Conservation (phyloP, 2,888 invertebrate species). For the Drosophila antonietae region DNA sequence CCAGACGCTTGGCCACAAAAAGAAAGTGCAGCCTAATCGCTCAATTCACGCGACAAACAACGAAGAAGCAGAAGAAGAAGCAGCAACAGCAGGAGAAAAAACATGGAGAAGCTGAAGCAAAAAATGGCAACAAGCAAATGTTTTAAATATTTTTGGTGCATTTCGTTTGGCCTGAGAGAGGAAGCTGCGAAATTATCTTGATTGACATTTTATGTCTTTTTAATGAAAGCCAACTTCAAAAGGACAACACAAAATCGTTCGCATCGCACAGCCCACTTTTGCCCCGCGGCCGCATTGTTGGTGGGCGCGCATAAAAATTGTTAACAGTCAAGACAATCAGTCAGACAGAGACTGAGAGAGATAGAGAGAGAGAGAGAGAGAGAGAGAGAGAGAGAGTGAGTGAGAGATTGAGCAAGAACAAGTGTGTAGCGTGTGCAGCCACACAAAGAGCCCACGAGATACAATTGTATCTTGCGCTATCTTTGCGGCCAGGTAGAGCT, state of each 20-base stretch:
- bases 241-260: conserved; percentile 51
- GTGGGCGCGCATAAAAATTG: conserved; percentile 66
- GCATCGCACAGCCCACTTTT: conserved; percentile 48
- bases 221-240: conserved; percentile 65
- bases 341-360: not conserved
- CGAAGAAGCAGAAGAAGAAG: not conserved
- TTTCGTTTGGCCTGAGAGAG: not conserved
- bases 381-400: conserved; percentile 14
- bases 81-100: not conserved
- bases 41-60: conserved; percentile 50
- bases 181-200: conserved; percentile 66
- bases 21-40: conserved; percentile 70
- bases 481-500: conserved; percentile 56
- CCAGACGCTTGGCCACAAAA: conserved; percentile 24
- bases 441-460: conserved; percentile 34
- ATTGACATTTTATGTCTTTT: conserved; percentile 78
- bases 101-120: not conserved
- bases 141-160: conserved; percentile 11
- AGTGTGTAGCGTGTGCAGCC: conserved; percentile 64
- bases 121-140: conserved; percentile 10
- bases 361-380: conserved; percentile 10
- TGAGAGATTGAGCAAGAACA: conserved; percentile 32
- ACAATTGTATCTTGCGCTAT: conserved; percentile 65
- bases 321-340: conserved; percentile 8
- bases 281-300: conserved; percentile 59